Evolutionary conservation across 2,797 vertebrate genomes (phyloP).

Genomic region (Caiman crocodilus): DNA sequence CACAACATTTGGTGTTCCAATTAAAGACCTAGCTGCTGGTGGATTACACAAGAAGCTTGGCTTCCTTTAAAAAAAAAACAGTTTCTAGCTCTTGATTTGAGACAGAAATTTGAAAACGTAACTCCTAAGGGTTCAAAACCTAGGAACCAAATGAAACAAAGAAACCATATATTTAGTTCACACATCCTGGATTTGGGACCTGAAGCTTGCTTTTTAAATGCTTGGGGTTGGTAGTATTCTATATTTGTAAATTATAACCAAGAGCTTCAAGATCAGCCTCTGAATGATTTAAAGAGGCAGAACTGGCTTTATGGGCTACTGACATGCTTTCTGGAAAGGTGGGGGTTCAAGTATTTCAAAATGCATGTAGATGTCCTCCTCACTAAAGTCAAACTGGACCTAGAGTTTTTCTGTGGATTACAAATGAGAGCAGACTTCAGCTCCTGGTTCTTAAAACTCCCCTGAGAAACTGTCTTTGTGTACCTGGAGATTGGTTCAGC

Average conservation of each 20-base stretch:
- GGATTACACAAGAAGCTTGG: not conserved
- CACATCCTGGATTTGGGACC: not conserved
- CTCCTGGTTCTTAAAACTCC: not conserved
- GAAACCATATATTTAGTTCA: not conserved
- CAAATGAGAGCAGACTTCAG: not conserved
- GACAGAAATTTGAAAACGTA: not conserved
- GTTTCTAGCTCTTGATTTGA: not conserved
- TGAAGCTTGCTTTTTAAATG: not conserved
- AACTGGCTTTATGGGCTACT: not conserved
- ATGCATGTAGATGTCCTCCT: not conserved
- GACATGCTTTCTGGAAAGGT: not conserved
- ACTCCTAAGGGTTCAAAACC: not conserved
- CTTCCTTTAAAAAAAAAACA: not conserved
- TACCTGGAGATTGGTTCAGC: not conserved
- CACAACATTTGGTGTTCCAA: too few species aligned
- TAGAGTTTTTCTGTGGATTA: not conserved
- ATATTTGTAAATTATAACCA: not conserved
- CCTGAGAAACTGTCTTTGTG: not conserved
- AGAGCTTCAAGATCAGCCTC: not conserved
- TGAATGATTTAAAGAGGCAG: not conserved
- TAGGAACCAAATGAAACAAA: not conserved
- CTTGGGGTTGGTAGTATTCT: not conserved
- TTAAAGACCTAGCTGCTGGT: not conserved
- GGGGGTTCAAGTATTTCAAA: not conserved
- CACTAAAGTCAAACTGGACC: not conserved